phyloP scores from a whole-genome alignment of 2,113 vertebrate genomes.

The Pterocles burchelli region DNA sequence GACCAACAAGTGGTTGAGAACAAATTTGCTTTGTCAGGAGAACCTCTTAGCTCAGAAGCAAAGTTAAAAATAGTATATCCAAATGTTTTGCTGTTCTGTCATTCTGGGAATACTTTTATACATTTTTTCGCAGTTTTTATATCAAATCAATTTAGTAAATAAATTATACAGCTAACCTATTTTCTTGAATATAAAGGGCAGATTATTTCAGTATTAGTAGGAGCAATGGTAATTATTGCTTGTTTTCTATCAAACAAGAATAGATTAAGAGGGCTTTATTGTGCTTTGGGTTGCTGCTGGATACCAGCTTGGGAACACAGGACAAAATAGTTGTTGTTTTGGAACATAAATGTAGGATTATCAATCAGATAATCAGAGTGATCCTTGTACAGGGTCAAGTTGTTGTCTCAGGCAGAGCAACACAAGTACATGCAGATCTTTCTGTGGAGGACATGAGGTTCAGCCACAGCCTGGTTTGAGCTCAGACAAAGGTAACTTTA shows the following conservation, averaged over 20 bases:
- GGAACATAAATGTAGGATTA: neutral
- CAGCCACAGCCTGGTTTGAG: neutral
- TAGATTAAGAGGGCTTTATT: neutral
- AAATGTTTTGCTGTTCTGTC: neutral
- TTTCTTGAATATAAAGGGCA: neutral
- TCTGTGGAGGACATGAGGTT: neutral
- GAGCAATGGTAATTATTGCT: neutral
- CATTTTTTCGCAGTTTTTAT: neutral
- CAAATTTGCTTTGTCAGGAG: neutral
- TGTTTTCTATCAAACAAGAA: neutral
- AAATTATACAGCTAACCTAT: neutral
- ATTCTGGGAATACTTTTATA: neutral
- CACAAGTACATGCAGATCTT: rapidly evolving
- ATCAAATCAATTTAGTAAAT: neutral
- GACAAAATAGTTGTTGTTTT: neutral
- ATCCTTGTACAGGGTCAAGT: neutral
- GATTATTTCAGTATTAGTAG: neutral
- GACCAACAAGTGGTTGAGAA: neutral
- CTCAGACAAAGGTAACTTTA: neutral
- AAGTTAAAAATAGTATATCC: neutral
- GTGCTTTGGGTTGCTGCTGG: neutral
- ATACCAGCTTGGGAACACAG: neutral
- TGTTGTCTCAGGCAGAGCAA: neutral
- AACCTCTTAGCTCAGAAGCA: neutral
- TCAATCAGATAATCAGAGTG: neutral